Percentiles rank a stretch among this genome's conserved stretches.
Evolutionary conservation across 2,888 invertebrate genomes (phyloP).

Genomic region (Cistogaster globosa): DNA sequence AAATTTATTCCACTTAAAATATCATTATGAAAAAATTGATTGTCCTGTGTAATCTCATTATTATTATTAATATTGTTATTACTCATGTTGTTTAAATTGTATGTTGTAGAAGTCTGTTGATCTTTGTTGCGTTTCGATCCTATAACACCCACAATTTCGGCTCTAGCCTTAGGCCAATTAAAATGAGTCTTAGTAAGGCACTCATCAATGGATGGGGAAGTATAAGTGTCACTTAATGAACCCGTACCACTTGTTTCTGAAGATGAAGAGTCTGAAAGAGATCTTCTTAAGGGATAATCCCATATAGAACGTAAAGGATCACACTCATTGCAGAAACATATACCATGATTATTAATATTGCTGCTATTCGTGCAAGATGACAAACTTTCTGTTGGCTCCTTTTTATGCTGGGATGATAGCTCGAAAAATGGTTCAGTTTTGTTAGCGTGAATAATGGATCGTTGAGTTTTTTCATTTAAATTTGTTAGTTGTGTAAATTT

Average conservation of each 20-base stretch:
- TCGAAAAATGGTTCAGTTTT: background rate
- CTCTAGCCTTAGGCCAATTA: conserved; percentile 70
- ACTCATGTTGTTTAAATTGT: conserved; percentile 72
- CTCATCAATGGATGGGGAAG: conserved; percentile 32
- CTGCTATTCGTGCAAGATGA: conserved; percentile 12
- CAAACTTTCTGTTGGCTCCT: conserved; percentile 22
- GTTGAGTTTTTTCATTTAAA: conserved; percentile 17
- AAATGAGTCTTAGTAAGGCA: background rate
- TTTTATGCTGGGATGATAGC: background rate
- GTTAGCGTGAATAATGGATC: background rate
- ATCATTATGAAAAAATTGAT: conserved; percentile 78
- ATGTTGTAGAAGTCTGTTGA: conserved; percentile 6
- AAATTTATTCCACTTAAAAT: conserved; percentile 82
- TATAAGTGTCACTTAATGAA: conserved; percentile 73
- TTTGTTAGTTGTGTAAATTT: conserved; percentile 59
- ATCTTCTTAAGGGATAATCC: conserved; percentile 82
- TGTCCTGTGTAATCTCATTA: conserved; percentile 43
- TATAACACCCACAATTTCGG: conserved; percentile 81
- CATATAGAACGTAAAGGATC: conserved; percentile 82
- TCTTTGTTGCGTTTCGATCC: conserved; percentile 78
- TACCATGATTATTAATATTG: conserved; percentile 72
- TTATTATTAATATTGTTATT: conserved; percentile 76
- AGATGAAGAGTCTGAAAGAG: conserved; percentile 81
- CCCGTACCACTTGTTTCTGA: conserved; percentile 73
- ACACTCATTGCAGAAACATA: conserved; percentile 79